These are phyloP conservation scores for Temnothorax unifasciatus DNA, from an alignment of 2,888 invertebrate species.

Conservation along the genomic window DNA sequence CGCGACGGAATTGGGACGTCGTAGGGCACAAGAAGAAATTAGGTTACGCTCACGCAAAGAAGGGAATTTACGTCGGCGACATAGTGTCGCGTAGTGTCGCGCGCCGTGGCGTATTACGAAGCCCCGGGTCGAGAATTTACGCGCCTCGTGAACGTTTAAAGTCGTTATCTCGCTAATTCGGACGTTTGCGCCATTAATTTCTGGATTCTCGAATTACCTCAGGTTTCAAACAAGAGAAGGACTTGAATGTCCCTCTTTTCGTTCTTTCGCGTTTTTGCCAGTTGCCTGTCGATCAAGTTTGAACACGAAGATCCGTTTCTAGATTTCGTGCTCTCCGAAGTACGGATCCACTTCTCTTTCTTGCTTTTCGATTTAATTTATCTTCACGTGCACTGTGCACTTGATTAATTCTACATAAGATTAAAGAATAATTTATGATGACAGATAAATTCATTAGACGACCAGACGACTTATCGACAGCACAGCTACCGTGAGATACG, in stretches of 20 bases:
- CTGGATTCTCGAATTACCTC: conserved; percentile 1
- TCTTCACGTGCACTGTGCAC: neutral
- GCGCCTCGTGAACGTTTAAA: conserved; percentile 46
- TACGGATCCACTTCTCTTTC: neutral
- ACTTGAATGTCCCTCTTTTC: neutral
- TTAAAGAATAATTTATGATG: neutral
- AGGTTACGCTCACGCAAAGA: conserved; percentile 51
- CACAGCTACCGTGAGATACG: neutral
- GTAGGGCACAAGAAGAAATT: conserved; percentile 52
- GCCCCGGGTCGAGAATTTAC: conserved; percentile 27
- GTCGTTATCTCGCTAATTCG: conserved; percentile 40
- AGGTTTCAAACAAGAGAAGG: neutral
- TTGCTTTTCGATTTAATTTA: neutral
- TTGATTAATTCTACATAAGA: neutral
- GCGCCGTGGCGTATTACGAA: conserved; percentile 22
- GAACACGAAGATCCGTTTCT: neutral
- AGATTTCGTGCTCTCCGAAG: neutral
- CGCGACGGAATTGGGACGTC: conserved; percentile 21
- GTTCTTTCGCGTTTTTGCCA: neutral
- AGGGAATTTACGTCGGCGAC: conserved; percentile 50
- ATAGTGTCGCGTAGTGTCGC: conserved; percentile 46
- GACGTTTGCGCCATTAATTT: neutral
- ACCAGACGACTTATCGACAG: neutral
- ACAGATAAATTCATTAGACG: neutral
- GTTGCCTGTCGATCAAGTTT: neutral